These are phyloP conservation scores for Polylopha cassiicola DNA, from an alignment of 2,888 invertebrate genomes.

Conservation along the genomic window DNA sequence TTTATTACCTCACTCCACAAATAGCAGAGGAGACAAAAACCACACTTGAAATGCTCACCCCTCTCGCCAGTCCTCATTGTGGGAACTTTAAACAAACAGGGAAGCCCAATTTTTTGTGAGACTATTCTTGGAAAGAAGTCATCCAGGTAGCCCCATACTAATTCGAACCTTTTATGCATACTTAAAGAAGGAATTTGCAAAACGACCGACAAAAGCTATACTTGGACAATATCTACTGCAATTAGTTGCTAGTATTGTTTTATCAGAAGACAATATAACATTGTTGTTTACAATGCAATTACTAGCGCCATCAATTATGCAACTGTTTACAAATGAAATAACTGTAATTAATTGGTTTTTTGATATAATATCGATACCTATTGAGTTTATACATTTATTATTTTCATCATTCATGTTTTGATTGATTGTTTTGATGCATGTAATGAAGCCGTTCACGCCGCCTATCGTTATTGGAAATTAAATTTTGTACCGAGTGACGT, in stretches of 20 bases:
- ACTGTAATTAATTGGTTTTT: conserved; percentile 18
- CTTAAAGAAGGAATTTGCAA: conserved; percentile 32
- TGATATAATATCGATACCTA: conserved; percentile 12
- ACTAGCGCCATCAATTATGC: conserved; percentile 13
- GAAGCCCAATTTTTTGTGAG: conserved; percentile 54
- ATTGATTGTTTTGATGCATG: conserved; percentile 15
- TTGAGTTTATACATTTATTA: conserved; percentile 5
- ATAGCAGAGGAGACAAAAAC: conserved; percentile 66
- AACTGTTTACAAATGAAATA: conserved; percentile 10
- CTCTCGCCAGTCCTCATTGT: conserved; percentile 58
- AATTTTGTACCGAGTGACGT: conserved; percentile 14
- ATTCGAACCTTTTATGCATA: conserved; percentile 48
- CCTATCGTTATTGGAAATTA: conserved; percentile 9
- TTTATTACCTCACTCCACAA: conserved; percentile 66
- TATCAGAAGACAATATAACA: too few relatives aligned
- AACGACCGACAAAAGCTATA: conserved; percentile 13
- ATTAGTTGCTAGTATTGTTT: too few relatives aligned
- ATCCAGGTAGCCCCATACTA: conserved; percentile 61
- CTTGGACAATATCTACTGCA: too few relatives aligned
- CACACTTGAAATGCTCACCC: conserved; percentile 66
- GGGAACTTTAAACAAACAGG: conserved; percentile 63
- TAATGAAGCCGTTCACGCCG: conserved; percentile 6
- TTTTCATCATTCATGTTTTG: conserved; percentile 8
- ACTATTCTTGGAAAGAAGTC: conserved; percentile 52
- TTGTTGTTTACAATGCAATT: conserved; percentile 16